phyloP scores from a whole-genome alignment of 2,113 vertebrate genomes.

The Circaetus cinerascens region DNA sequence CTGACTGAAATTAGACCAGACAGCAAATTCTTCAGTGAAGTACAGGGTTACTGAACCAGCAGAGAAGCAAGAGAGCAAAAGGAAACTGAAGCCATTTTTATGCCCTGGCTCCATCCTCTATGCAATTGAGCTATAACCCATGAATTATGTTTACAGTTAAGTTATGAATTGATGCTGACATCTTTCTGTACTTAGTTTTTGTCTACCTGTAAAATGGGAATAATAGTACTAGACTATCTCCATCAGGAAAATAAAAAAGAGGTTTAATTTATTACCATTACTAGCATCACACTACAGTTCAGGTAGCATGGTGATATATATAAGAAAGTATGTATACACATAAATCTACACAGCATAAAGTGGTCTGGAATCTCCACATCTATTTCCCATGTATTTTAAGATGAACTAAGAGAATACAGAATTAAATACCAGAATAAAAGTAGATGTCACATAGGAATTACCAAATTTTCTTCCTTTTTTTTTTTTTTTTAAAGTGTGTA shows the following conservation, averaged over 20 bases:
- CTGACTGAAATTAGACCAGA: slow-evolving; percentile 17
- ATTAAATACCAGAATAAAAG: background rate
- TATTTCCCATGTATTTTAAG: background rate
- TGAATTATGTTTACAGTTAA: slow-evolving; percentile 12
- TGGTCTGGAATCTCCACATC: background rate
- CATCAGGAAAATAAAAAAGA: background rate
- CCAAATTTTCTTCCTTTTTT: background rate
- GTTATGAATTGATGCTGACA: background rate
- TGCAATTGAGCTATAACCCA: background rate
- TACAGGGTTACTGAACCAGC: background rate
- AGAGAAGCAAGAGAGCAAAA: background rate
- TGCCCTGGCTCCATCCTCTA: background rate
- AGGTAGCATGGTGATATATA: background rate
- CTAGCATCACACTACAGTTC: background rate
- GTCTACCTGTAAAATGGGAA: background rate
- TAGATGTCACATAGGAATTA: background rate
- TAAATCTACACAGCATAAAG: background rate
- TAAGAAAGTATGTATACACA: background rate
- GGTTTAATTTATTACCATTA: background rate
- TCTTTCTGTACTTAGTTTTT: background rate
- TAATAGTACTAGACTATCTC: background rate
- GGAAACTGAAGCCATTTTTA: background rate
- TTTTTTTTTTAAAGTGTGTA: background rate
- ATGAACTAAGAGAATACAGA: background rate
- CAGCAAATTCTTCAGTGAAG: slow-evolving; percentile 25